Evolutionary conservation across 2,113 vertebrate species (phyloP), one percentile per base, ranked within the genome.

Genomic region (Corydoras maculifer): DNA sequence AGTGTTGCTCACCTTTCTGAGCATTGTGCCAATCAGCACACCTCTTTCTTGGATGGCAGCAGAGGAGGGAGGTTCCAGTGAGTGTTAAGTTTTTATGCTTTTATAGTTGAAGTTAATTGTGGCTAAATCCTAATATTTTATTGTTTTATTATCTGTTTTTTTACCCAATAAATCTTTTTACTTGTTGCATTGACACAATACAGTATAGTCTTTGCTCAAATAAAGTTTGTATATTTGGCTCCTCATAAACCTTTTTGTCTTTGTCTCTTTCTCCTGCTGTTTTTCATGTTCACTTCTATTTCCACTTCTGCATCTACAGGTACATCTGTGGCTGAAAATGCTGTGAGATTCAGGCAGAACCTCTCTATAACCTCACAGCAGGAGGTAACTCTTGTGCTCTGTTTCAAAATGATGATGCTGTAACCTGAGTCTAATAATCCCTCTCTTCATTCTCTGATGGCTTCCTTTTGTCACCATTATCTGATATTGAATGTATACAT

Each of bases 61-160:
- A 73, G 72, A 84, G 75, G 81, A 78, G 80, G 76, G 72, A 83
- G 82, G 83, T 82, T 73, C 69, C 81, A 72, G 83, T 82, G 74
- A 83, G 80, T 79, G 18, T 62, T 74, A 3, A 51, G 25, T 48
- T 54, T 55, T n/a, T 29, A 53, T 68, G 9, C 29, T 67, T 0
- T 31, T 55, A n/a, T 14, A 29, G 15, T 49, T 50, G 77, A 73
- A 14, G 51, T 53, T 57, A 6, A 7, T 57, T 7, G 54, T n/a
- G 35, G 35, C n/a, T 59, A 62, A n/a, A 61, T 60, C 18, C 18
- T 25, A 25, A 25, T 72, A 72, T 32, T 67, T 65, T 32, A n/a
- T 75, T 78, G 2, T 5, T 51, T 58, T 32, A 54, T 58, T 29
- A 32, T 62, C 15, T 3, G 4, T 61, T 66, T 11, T 55, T 18